Conservation (phyloP, 2,888 invertebrate species). For the Mythimna pallens region DNA sequence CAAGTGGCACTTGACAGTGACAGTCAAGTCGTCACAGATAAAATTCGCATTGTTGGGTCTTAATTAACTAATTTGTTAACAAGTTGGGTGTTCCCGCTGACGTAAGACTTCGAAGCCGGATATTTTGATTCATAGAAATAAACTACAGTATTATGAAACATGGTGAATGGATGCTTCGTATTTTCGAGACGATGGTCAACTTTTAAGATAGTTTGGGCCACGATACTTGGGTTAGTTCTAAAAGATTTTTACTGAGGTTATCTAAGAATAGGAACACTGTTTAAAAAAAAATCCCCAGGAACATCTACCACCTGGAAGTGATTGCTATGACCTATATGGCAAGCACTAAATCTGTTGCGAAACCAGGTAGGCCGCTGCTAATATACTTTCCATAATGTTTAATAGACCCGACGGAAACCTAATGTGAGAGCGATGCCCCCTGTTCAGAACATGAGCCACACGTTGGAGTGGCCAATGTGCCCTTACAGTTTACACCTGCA, state of each 20-base stretch:
- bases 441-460: too few relatives aligned
- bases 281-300: background rate
- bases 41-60: conserved; percentile 48
- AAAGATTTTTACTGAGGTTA: background rate
- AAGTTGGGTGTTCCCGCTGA: conserved; percentile 49
- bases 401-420: too few relatives aligned
- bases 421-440: too few relatives aligned
- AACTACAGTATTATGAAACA: conserved; percentile 7
- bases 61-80: conserved; percentile 48
- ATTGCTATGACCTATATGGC: too few relatives aligned
- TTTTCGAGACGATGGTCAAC: background rate
- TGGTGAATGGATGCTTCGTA: background rate
- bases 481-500: too few relatives aligned
- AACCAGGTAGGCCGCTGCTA: too few relatives aligned
- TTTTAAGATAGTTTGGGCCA: background rate
- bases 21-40: conserved; percentile 14
- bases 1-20: conserved; percentile 12
- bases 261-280: background rate
- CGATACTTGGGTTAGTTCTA: background rate
- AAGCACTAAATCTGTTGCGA: too few relatives aligned
- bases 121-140: conserved; percentile 15
- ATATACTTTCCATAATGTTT: too few relatives aligned
- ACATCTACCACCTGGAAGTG: too few relatives aligned
- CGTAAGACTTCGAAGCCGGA: conserved; percentile 34
- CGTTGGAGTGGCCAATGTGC: too few relatives aligned